Evolutionary conservation across 1,140 invertebrate genomes (phyloP).

Genomic region (Drosophila sproati): DNA sequence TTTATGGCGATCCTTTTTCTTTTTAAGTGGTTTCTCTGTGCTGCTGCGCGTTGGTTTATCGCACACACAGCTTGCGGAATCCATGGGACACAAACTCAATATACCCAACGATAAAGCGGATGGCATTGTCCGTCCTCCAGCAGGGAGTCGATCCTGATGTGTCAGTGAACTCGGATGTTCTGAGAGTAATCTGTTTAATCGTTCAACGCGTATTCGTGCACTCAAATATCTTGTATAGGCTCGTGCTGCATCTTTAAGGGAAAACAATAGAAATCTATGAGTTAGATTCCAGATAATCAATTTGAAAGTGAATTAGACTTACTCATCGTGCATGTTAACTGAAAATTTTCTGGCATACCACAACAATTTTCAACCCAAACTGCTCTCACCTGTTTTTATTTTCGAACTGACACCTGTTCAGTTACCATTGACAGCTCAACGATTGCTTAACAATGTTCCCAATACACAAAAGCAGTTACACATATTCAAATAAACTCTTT

Average conservation of each 20-base stretch:
- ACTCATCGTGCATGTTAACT: constrained; percentile 28
- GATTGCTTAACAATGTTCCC: constrained; percentile 1
- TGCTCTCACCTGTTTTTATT: constrained; percentile 6
- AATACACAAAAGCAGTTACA: neutral
- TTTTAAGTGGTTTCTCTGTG: neutral
- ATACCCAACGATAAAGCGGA: neutral
- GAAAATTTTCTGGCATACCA: constrained; percentile 9
- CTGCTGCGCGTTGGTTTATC: neutral
- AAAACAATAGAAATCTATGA: neutral
- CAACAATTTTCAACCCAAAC: constrained; percentile 16
- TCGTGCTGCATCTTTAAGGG: constrained; percentile 17
- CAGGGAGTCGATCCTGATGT: neutral
- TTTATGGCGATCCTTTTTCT: neutral
- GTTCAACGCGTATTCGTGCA: constrained; percentile 17
- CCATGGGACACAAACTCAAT: neutral
- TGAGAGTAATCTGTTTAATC: neutral
- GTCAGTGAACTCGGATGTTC: too few relatives aligned
- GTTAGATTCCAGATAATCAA: neutral
- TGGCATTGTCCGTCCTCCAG: neutral
- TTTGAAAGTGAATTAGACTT: neutral
- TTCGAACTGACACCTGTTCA: neutral
- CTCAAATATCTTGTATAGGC: constrained; percentile 4
- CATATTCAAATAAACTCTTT: neutral
- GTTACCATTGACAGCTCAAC: neutral
- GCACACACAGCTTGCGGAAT: neutral